A percentile compares a stretch with the other conserved stretches of the same genome.
phyloP scores from a whole-genome alignment of 2,888 invertebrate species.

The Chironomus tentans region DNA sequence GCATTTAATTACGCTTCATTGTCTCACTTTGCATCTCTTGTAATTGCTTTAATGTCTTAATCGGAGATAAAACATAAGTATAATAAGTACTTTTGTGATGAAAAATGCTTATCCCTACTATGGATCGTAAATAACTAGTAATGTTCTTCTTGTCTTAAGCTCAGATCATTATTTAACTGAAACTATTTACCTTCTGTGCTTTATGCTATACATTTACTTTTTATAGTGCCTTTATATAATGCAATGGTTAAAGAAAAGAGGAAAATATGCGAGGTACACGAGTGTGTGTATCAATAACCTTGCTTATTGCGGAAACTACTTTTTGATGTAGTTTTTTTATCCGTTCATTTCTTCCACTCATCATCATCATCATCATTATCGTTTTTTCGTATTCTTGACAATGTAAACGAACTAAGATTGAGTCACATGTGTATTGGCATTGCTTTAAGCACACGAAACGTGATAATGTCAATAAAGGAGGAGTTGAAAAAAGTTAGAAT shows the following conservation, averaged over 20 bases:
- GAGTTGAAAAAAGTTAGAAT: no score
- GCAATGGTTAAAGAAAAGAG: background rate
- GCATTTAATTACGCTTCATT: no score
- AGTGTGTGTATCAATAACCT: background rate
- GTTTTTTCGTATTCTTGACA: background rate
- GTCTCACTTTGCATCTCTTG: no score
- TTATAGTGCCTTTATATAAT: background rate
- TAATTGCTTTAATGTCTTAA: no score
- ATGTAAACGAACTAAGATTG: background rate
- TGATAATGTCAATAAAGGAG: no score
- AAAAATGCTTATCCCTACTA: no score
- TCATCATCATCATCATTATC: background rate
- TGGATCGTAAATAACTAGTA: no score
- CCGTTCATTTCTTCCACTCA: background rate
- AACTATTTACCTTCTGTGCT: background rate
- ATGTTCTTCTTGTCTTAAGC: no score
- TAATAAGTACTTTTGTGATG: no score
- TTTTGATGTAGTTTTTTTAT: background rate
- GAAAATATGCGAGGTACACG: background rate
- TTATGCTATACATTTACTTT: background rate
- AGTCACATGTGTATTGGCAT: background rate
- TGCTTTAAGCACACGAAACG: background rate
- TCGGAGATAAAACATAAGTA: no score
- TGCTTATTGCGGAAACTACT: slow-evolving; percentile 5
- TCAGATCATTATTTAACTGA: background rate